These are phyloP conservation scores for Fistularia tabacaria DNA, from an alignment of 2,797 vertebrate genomes.

Conservation along the genomic window DNA sequence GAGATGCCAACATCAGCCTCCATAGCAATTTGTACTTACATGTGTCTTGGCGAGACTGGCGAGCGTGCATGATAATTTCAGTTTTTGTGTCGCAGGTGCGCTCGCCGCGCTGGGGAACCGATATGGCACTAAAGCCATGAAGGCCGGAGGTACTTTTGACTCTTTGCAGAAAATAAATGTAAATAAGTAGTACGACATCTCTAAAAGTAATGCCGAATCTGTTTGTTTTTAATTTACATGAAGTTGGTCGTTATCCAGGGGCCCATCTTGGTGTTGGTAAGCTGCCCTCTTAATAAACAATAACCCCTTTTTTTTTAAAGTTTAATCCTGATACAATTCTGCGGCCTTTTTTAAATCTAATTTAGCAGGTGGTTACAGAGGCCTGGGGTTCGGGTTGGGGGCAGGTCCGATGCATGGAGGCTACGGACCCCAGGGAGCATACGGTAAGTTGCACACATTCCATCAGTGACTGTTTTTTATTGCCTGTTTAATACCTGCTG, in stretches of 20 bases:
- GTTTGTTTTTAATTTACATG: background rate
- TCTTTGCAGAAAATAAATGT: background rate
- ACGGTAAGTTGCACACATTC: slow-evolving; percentile 40
- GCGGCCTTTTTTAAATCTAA: slow-evolving; percentile 1
- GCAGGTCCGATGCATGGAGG: slow-evolving; percentile 54
- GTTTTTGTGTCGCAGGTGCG: slow-evolving; percentile 31
- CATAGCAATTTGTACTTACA: too few species aligned
- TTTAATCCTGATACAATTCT: background rate
- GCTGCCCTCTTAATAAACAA: slow-evolving; percentile 6
- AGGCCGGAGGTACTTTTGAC: slow-evolving; percentile 54
- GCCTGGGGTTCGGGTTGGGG: slow-evolving; percentile 55
- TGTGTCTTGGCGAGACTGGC: too few species aligned
- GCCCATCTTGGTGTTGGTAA: slow-evolving; percentile 60
- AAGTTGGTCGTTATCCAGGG: slow-evolving; percentile 63
- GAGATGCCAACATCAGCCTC: too few species aligned
- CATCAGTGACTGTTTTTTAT: background rate
- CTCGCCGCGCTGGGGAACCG: slow-evolving; percentile 57
- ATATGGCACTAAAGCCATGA: slow-evolving; percentile 62
- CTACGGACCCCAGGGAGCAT: slow-evolving; percentile 53
- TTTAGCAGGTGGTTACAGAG: slow-evolving; percentile 58
- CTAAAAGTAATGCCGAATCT: background rate
- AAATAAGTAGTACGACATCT: background rate
- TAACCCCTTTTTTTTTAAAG: background rate
- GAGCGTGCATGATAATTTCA: background rate
- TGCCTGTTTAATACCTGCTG: background rate